Conservation (phyloP, 2,888 invertebrate species). For the Isotomurus palustris region DNA sequence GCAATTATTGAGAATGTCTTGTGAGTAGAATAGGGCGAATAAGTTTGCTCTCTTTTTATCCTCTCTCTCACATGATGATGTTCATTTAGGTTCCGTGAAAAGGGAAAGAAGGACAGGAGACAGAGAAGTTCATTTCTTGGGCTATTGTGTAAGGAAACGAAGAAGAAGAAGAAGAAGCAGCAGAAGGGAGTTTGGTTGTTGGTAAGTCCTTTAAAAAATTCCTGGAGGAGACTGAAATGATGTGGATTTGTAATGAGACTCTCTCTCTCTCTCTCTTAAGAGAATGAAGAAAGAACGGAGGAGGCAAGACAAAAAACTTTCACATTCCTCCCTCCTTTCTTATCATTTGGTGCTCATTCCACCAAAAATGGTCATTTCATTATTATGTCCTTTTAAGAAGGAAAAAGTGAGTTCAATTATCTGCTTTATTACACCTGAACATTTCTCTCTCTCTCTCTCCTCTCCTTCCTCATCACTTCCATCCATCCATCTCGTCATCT, state of each 20-base stretch:
- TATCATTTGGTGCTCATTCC: conserved; percentile 22
- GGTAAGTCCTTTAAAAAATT: conserved; percentile 28
- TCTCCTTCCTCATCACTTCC: conserved; percentile 18
- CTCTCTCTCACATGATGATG: no score
- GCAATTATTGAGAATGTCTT: no score
- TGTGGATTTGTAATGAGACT: conserved; percentile 30
- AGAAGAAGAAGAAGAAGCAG: no score
- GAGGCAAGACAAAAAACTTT: conserved; percentile 24
- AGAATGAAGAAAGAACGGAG: neutral
- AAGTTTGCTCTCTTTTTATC: no score
- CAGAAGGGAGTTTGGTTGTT: conserved; percentile 21
- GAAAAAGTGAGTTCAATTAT: conserved; percentile 38
- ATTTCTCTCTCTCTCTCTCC: conserved; percentile 27
- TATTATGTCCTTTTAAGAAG: conserved; percentile 7
- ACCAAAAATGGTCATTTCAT: conserved; percentile 34
- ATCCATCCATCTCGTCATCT: conserved; percentile 11
- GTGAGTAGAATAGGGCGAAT: no score
- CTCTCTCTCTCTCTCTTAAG: conserved; percentile 18
- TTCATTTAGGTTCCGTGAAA: no score
- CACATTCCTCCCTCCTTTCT: conserved; percentile 21
- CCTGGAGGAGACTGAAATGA: conserved; percentile 18
- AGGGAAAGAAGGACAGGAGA: no score
- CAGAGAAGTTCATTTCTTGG: no score
- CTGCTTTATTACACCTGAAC: conserved; percentile 42
- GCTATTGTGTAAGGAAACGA: no score